Percentiles rank a stretch among this genome's conserved stretches.
Conservation (phyloP, 2,797 vertebrate species). For the Tokudaia tokunoshimensis region DNA sequence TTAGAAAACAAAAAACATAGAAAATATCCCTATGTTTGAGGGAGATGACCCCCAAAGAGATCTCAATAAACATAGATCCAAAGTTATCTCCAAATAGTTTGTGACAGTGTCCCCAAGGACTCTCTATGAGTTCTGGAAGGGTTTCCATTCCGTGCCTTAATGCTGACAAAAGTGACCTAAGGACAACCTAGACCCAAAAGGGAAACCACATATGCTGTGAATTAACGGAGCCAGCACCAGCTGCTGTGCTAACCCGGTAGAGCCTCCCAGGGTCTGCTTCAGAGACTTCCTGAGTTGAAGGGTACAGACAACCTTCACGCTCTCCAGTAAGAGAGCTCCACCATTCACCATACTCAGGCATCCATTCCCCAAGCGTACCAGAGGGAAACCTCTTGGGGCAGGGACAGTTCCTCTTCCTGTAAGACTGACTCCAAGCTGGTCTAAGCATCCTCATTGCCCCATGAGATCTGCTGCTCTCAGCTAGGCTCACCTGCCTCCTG, state of each 20-base stretch:
- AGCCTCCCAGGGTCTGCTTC: constrained; percentile 82
- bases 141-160: constrained; percentile 31
- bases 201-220: background rate
- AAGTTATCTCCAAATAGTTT: constrained; percentile 66
- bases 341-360: background rate
- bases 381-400: background rate
- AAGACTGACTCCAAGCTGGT: constrained; percentile 43
- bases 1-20: background rate
- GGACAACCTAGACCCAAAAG: background rate
- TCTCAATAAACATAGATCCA: background rate
- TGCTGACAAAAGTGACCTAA: background rate
- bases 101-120: background rate
- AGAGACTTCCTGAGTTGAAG: constrained; percentile 79
- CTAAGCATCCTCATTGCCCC: background rate
- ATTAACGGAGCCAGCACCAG: constrained; percentile 64
- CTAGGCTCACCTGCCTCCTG: background rate
- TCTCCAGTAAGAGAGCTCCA: background rate
- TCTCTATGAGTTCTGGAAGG: constrained; percentile 49
- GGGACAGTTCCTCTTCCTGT: background rate
- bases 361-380: background rate
- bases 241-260: constrained; percentile 82
- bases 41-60: background rate
- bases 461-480: constrained; percentile 25
- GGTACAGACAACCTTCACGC: constrained; percentile 70
- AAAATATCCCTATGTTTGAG: background rate